Conservation (phyloP, 2,113 vertebrate species). For the Tachysurus fulvidraco region DNA sequence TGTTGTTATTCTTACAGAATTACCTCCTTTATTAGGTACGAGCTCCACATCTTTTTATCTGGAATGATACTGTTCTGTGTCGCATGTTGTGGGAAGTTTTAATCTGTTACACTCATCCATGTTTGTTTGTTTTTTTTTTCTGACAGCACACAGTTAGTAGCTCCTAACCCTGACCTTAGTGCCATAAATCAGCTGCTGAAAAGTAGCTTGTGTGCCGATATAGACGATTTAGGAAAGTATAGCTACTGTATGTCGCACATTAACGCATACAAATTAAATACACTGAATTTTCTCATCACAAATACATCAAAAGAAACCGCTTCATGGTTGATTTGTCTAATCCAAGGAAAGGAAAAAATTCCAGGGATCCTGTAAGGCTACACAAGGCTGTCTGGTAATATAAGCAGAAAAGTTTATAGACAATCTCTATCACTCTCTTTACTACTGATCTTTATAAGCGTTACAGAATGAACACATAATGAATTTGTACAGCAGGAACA, state of each 20-base stretch:
- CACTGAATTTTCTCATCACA: neutral
- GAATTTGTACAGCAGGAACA: neutral
- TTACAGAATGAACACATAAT: neutral
- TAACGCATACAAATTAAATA: too few species aligned
- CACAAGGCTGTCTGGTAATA: too few species aligned
- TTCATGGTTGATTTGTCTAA: neutral
- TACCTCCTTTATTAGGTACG: neutral
- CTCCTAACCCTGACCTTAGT: neutral
- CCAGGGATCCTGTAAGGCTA: neutral
- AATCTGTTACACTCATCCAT: neutral
- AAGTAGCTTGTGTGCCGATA: neutral
- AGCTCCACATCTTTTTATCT: neutral
- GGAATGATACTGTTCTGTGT: neutral
- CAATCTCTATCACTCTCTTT: too few species aligned
- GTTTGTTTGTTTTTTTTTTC: too few species aligned
- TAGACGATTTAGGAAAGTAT: neutral
- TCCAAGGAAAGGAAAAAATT: neutral
- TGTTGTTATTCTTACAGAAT: too few species aligned
- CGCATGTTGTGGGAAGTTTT: neutral
- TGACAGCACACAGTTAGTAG: neutral
- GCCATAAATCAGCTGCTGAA: neutral
- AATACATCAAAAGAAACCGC: neutral
- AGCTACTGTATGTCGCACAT: too few species aligned
- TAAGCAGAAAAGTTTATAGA: neutral
- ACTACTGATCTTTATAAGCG: neutral